Conservation (phyloP, 2,113 vertebrate genomes). For the Cnemophilus loriae region DNA sequence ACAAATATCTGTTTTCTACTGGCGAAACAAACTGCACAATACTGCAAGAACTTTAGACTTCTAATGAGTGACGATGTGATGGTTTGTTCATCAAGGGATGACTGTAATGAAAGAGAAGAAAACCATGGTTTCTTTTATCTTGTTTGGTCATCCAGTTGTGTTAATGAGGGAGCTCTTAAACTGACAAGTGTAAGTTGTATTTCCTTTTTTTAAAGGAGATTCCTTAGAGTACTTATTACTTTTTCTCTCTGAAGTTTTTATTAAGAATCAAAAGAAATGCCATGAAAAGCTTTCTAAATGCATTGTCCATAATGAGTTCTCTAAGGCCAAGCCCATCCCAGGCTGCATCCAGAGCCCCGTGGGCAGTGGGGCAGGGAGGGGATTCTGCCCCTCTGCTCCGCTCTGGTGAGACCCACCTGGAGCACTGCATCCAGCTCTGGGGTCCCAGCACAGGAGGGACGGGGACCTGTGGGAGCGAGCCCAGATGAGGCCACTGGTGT, state of each 20-base stretch:
- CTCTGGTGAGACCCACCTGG: neutral
- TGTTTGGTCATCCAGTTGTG: neutral
- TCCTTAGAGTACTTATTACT: neutral
- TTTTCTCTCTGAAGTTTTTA: neutral
- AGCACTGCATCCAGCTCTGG: neutral
- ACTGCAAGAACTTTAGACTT: neutral
- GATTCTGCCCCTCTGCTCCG: neutral
- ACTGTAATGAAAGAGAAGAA: neutral
- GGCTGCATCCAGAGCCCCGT: neutral
- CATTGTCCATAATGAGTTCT: neutral
- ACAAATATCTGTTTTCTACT: neutral
- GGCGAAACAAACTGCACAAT: neutral
- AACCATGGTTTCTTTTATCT: neutral
- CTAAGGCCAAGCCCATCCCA: neutral
- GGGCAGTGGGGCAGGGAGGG: neutral
- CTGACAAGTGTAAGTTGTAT: neutral
- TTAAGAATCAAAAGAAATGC: neutral
- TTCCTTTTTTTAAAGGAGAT: neutral
- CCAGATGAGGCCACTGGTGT: neutral
- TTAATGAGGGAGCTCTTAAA: neutral
- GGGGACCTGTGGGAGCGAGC: fast-evolving
- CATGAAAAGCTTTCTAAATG: neutral
- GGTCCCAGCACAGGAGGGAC: neutral
- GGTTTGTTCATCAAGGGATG: neutral
- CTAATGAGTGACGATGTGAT: neutral